phyloP scores from a whole-genome alignment of 1,140 invertebrate species.

The Andrena cerasifolii region DNA sequence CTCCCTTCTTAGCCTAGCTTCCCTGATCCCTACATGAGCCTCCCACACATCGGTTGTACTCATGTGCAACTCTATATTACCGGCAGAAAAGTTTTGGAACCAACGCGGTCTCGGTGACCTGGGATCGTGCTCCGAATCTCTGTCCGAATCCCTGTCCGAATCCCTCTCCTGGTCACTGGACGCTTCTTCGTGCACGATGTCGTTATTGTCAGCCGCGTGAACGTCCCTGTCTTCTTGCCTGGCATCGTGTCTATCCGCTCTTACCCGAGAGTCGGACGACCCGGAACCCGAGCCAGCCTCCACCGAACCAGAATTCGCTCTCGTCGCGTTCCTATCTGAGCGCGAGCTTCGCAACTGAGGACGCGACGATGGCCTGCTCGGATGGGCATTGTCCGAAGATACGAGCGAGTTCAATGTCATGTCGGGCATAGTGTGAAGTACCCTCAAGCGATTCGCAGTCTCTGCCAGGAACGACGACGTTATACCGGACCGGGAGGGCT shows the following conservation, averaged over 20 bases:
- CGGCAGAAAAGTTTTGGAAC: slow-evolving; percentile 71
- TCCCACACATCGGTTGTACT: slow-evolving; percentile 86
- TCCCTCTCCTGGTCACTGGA: slow-evolving; percentile 48
- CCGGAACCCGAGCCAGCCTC: slow-evolving; percentile 59
- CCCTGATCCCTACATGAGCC: slow-evolving; percentile 85
- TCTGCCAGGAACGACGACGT: slow-evolving; percentile 74
- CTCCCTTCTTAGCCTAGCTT: slow-evolving; percentile 84
- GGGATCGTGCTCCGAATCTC: slow-evolving; percentile 56
- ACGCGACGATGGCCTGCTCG: slow-evolving; percentile 50
- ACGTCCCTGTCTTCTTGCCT: slow-evolving; percentile 47
- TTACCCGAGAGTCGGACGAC: slow-evolving; percentile 33
- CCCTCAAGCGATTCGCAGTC: slow-evolving; percentile 36
- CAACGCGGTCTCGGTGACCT: slow-evolving; percentile 50
- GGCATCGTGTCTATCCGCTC: slow-evolving; percentile 32
- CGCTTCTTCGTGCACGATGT: slow-evolving; percentile 42
- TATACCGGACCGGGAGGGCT: slow-evolving; percentile 71
- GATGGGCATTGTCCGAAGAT: slow-evolving; percentile 61
- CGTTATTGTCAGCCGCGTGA: slow-evolving; percentile 45
- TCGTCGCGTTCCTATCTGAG: slow-evolving; percentile 54
- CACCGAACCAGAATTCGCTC: slow-evolving; percentile 61
- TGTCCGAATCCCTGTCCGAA: slow-evolving; percentile 41
- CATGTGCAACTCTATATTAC: slow-evolving; percentile 79
- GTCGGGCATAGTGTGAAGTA: slow-evolving; percentile 39
- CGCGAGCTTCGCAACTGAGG: slow-evolving; percentile 54
- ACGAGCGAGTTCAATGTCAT: slow-evolving; percentile 61